Evolutionary conservation across 2,113 vertebrate species (phyloP).

Genomic region (Probosciger aterrimus): DNA sequence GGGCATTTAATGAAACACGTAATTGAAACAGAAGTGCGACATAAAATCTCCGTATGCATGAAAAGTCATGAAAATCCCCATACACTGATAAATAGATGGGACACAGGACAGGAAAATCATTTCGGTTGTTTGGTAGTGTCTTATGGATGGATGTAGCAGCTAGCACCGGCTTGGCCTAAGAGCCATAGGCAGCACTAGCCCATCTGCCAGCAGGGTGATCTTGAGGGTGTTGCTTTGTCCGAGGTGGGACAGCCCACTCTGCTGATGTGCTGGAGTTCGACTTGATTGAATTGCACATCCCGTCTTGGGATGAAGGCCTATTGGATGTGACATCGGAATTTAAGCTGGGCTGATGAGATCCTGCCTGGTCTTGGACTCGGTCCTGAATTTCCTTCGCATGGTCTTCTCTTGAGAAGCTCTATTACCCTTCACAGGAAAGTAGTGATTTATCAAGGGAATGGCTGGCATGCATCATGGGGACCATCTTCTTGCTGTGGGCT

Average conservation of each 20-base stretch:
- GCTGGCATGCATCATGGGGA: neutral
- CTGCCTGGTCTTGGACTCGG: neutral
- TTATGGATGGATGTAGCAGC: neutral
- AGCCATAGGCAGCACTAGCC: neutral
- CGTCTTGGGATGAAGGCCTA: neutral
- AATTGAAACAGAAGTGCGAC: neutral
- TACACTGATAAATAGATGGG: neutral
- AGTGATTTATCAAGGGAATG: neutral
- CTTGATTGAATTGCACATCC: neutral
- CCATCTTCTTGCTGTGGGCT: neutral
- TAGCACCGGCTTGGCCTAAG: neutral
- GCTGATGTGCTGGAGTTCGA: fast-evolving
- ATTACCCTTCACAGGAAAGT: neutral
- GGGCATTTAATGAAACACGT: neutral
- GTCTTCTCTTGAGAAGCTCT: neutral
- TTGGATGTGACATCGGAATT: neutral
- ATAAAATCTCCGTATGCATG: neutral
- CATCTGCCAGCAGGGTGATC: neutral
- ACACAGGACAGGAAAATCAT: neutral
- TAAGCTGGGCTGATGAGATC: neutral
- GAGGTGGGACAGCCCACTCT: neutral
- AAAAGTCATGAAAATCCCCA: neutral
- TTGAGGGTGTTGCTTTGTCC: neutral
- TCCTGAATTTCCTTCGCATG: neutral
- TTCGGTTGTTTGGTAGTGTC: neutral